Conservation (phyloP, 2,888 invertebrate species). For the Linhomoeus sp. region DNA sequence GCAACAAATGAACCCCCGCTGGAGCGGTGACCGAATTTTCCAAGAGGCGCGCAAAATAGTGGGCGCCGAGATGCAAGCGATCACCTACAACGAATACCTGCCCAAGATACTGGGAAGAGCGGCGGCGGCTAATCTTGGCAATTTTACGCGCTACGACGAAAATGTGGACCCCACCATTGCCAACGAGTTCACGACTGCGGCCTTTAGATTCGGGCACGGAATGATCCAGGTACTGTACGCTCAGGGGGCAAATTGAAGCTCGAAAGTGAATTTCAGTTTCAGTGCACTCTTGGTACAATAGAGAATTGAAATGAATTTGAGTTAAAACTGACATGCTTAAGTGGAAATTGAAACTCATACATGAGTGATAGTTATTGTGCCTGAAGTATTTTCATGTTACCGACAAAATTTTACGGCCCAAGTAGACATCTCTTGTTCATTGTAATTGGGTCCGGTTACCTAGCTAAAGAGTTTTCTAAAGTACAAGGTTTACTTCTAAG, state of each 20-base stretch:
- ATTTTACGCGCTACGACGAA: slow-evolving; percentile 61
- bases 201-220: slow-evolving; percentile 78
- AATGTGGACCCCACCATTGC: slow-evolving; percentile 61
- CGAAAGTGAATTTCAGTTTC: no score
- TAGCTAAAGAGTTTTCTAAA: no score
- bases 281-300: no score
- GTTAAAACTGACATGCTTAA: no score
- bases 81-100: slow-evolving; percentile 49
- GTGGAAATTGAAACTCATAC: no score
- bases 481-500: no score
- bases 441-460: no score
- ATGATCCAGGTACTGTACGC: slow-evolving; percentile 55
- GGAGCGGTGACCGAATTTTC: slow-evolving; percentile 75
- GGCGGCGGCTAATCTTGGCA: slow-evolving; percentile 50
- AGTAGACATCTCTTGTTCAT: no score
- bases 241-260: background rate
- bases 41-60: slow-evolving; percentile 61
- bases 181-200: slow-evolving; percentile 91
- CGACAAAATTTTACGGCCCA: no score
- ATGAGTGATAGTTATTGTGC: no score
- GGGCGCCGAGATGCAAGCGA: slow-evolving; percentile 47
- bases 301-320: no score
- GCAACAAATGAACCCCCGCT: slow-evolving; percentile 59
- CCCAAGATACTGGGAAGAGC: slow-evolving; percentile 56
- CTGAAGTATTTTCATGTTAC: no score